Base-by-base conservation (phyloP, 2,888 invertebrate species). In the Lysandra coridon region DNA sequence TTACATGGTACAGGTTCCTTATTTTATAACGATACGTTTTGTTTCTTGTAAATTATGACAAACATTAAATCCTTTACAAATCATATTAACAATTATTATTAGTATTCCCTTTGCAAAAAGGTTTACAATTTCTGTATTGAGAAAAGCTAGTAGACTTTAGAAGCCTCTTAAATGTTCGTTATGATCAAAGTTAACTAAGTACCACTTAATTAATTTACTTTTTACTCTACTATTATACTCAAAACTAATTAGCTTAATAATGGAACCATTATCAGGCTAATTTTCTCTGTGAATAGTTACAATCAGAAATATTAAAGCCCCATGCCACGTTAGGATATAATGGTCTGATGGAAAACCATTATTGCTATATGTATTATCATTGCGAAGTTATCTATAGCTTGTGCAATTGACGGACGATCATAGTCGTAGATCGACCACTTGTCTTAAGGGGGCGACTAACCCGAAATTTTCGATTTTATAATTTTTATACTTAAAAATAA, bases 201-300 rank as follows among this genome's bases (percentile, higher is more conserved):
- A 64, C 64, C 64, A 30, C 64, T 64, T 64, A 64, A 64, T 30
- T 64, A 62, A 10, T n/a, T n/a, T n/a, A n/a, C n/a, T n/a, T n/a
- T n/a, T n/a, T n/a, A n/a, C n/a, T n/a, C n/a, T n/a, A n/a, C n/a
- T 30, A 64, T 64, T 30, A 30, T 64, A 30, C 30, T 64, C 30
- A 64, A 64, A 12, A 64, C 64, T 30, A 64, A 30, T 7, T 30
- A 64, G 30, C 64, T 64, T 30, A 30, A 12, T 64, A 30, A 64
- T 64, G 6, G 10, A 64, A 30, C 64, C 23, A 12, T 64, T 64
- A 14, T 64, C 30, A 30, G 12, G 12, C 30, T 3, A 23, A 23
- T 30, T 30, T 64, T 23, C 30, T 64, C 30, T 64, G 64, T 23
- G 30, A 64, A 30, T 64, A 10, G 64, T 64, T 64, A n/a, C 64